These are phyloP conservation scores for Pseudachorutes palmiensis DNA, from an alignment of 1,140 invertebrate species.

Conservation along the genomic window DNA sequence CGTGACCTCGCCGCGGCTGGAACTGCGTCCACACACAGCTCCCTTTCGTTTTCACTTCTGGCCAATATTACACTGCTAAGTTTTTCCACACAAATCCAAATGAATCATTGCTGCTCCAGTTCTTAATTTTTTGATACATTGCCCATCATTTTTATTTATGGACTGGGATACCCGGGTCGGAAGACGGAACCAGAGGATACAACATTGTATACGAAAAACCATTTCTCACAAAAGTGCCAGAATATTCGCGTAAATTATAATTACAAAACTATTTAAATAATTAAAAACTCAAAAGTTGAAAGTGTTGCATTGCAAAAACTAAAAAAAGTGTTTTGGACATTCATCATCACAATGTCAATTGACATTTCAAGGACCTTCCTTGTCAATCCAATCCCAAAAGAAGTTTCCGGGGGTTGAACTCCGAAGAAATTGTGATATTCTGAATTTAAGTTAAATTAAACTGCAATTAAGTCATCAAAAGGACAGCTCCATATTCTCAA, in stretches of 20 bases:
- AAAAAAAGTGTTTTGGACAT: background rate
- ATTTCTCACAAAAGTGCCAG: slow-evolving; percentile 16
- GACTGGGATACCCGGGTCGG: background rate
- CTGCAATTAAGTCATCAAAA: too few species aligned
- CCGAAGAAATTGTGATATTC: background rate
- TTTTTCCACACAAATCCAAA: too few species aligned
- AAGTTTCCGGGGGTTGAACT: too few species aligned
- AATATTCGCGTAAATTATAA: too few species aligned
- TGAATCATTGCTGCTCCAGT: background rate
- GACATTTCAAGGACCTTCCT: background rate
- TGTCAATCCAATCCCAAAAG: too few species aligned
- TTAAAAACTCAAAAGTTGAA: background rate
- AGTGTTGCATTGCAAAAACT: background rate
- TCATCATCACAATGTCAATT: background rate
- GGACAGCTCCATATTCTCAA: too few species aligned
- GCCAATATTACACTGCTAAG: too few species aligned
- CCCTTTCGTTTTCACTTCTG: too few species aligned
- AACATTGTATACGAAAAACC: slow-evolving; percentile 12
- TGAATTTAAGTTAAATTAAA: too few species aligned
- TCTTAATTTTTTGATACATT: slow-evolving; percentile 1
- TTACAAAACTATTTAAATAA: background rate
- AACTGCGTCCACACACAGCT: background rate
- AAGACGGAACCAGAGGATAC: background rate
- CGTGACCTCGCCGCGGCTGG: slow-evolving; percentile 6
- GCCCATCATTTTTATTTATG: background rate